A percentile compares a stretch with the other conserved stretches of the same genome.
These are phyloP conservation scores for Centropus bengalensis DNA, from an alignment of 2,113 vertebrate genomes.

Conservation along the genomic window DNA sequence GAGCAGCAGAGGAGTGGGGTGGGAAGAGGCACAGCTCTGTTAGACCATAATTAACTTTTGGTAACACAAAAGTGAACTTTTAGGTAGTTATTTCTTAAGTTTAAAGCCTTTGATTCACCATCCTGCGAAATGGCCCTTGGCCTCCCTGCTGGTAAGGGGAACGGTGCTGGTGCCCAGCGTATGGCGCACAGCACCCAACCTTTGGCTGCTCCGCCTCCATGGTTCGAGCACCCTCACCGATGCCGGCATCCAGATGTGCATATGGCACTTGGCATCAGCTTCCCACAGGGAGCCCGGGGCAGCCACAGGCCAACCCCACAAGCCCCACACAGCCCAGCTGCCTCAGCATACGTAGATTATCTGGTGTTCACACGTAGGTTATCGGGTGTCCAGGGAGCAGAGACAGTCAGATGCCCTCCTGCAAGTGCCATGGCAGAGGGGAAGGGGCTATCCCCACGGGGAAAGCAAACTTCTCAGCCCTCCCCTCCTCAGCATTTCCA, in stretches of 20 bases:
- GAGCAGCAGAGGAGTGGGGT: background rate
- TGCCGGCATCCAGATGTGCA: fast-evolving
- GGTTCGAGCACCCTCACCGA: background rate
- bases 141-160: background rate
- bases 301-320: fast-evolving
- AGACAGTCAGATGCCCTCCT: fast-evolving
- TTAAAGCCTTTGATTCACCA: slow-evolving; percentile 32
- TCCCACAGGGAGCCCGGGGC: background rate
- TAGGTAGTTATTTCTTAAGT: background rate
- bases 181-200: background rate
- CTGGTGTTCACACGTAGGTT: fast-evolving
- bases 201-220: fast-evolving
- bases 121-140: background rate
- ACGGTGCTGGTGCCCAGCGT: background rate
- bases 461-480: background rate
- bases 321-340: fast-evolving
- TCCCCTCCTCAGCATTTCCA: fast-evolving
- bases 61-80: background rate
- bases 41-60: slow-evolving; percentile 40
- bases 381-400: background rate
- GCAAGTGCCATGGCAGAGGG: background rate
- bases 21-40: slow-evolving; percentile 27
- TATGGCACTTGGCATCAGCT: fast-evolving
- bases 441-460: background rate
- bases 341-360: fast-evolving